These are phyloP conservation scores for Aphis craccivora DNA, from an alignment of 1,140 invertebrate species.

Conservation along the genomic window DNA sequence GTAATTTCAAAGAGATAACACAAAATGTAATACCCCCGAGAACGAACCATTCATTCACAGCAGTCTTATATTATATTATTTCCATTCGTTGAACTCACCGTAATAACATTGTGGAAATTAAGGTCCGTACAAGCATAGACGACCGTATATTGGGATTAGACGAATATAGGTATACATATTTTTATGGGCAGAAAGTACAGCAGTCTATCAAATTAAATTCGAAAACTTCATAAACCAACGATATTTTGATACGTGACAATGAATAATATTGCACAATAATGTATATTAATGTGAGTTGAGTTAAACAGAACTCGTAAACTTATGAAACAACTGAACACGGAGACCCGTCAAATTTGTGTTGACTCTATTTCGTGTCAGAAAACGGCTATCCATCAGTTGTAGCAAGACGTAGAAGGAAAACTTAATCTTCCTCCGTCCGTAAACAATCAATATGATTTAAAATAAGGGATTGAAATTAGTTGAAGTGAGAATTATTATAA, in stretches of 20 bases:
- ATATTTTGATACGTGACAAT: background rate
- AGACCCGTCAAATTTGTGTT: background rate
- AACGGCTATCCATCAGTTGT: background rate
- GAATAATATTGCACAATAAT: background rate
- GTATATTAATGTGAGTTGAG: background rate
- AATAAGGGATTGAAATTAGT: background rate
- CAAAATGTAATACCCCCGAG: too few species aligned
- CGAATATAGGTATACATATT: background rate
- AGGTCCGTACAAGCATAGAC: background rate
- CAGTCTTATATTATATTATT: background rate
- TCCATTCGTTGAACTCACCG: background rate
- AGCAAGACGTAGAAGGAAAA: too few species aligned
- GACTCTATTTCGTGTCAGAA: background rate
- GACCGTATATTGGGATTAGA: background rate
- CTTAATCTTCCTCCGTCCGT: background rate
- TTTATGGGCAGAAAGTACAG: background rate
- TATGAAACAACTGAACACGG: background rate
- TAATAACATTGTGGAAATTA: background rate
- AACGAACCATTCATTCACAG: background rate
- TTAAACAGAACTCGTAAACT: constrained; percentile 6
- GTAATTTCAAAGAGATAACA: background rate
- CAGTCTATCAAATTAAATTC: background rate
- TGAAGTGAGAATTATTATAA: background rate
- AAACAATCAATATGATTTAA: background rate
- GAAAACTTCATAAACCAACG: background rate